Evolutionary conservation across 2,797 vertebrate species (phyloP).

Genomic region (Syngnathus acus): DNA sequence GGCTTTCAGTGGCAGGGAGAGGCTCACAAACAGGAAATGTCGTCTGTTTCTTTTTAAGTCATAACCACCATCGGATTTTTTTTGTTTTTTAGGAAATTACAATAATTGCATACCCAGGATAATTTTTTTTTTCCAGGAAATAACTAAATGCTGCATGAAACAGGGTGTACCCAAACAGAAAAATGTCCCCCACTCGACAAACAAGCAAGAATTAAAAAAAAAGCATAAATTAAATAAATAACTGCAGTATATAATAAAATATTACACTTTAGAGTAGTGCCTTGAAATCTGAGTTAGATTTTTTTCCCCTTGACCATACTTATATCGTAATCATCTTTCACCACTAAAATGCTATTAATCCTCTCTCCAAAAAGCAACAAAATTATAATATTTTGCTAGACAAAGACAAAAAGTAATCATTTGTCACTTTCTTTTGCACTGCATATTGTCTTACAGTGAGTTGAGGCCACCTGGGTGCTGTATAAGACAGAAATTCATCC

Average conservation of each 20-base stretch:
- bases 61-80: background rate
- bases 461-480: background rate
- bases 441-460: background rate
- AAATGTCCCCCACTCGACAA: no score
- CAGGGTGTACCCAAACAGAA: background rate
- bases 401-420: no score
- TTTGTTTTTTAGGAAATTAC: background rate
- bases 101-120: background rate
- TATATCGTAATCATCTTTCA: no score
- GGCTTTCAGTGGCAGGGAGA: background rate
- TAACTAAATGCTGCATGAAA: background rate
- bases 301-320: no score
- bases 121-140: no score
- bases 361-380: no score
- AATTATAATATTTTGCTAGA: no score
- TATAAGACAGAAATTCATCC: background rate
- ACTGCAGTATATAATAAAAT: no score
- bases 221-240: background rate
- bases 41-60: background rate
- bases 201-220: background rate
- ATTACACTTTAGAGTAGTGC: no score
- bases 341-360: no score
- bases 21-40: background rate
- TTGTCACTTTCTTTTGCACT: no score
- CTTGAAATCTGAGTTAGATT: no score